Percentiles rank a stretch among this genome's conserved stretches.
phyloP scores from a whole-genome alignment of 1,140 invertebrate genomes.

The Sarcophaga peregrina region DNA sequence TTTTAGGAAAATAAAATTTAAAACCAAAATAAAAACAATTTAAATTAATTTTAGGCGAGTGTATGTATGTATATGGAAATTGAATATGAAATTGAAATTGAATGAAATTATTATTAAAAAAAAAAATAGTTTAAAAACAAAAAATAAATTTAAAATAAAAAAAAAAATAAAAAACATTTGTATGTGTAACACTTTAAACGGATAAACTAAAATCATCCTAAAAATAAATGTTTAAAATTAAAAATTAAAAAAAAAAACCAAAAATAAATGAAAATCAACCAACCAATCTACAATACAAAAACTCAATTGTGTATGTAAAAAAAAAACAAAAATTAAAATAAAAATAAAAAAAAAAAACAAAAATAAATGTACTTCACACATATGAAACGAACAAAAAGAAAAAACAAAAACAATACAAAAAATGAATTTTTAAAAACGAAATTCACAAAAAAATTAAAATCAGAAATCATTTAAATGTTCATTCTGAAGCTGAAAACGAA shows the following conservation, averaged over 20 bases:
- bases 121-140: no score
- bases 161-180: background rate
- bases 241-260: background rate
- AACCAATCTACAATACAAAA: constrained; percentile 4
- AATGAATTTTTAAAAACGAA: background rate
- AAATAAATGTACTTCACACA: constrained; percentile 21
- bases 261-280: background rate
- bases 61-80: constrained; percentile 5
- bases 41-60: constrained; percentile 4
- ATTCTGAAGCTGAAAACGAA: no score
- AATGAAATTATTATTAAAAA: no score
- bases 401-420: background rate
- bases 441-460: no score
- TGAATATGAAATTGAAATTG: no score
- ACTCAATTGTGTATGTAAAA: constrained; percentile 6
- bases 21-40: background rate
- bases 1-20: constrained; percentile 24
- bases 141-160: background rate
- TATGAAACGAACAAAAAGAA: background rate
- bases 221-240: constrained; percentile 14
- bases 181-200: constrained; percentile 1
- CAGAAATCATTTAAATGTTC: no score
- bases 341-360: background rate
- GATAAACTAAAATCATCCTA: background rate
- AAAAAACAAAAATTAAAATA: background rate